Percentiles rank a stretch among this genome's conserved stretches.
phyloP scores from a whole-genome alignment of 2,113 vertebrate species.

The Brienomyrus longianalis region DNA sequence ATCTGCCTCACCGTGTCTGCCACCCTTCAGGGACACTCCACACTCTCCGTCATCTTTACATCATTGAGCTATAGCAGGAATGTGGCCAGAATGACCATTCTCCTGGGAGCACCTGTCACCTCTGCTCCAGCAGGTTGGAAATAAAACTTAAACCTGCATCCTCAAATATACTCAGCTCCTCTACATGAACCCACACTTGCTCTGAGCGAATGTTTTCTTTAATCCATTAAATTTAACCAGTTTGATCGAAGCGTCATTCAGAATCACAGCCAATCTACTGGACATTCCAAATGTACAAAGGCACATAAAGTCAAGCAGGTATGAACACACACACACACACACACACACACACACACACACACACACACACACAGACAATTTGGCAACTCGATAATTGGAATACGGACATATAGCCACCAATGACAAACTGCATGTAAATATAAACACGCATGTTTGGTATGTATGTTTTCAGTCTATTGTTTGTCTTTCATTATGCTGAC shows the following conservation, averaged over 20 bases:
- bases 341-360: not conserved
- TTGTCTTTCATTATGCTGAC: not conserved
- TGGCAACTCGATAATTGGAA: not conserved
- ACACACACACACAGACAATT: not conserved
- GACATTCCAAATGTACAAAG: not conserved
- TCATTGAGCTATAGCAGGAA: not conserved
- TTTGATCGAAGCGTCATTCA: not conserved
- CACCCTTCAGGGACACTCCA: slow-evolving; percentile 15
- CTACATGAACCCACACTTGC: not conserved
- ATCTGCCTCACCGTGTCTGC: slow-evolving; percentile 5
- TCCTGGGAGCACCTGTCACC: slow-evolving; percentile 8
- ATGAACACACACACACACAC: too few relatives aligned
- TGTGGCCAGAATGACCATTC: slow-evolving; percentile 16
- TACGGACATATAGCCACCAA: not conserved
- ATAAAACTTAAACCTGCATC: not conserved
- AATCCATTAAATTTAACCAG: not conserved
- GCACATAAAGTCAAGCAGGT: not conserved
- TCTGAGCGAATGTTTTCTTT: not conserved
- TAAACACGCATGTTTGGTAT: not conserved
- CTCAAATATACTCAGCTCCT: not conserved
- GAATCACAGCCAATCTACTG: not conserved
- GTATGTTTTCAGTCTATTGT: not conserved
- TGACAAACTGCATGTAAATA: not conserved
- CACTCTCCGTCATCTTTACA: not conserved
- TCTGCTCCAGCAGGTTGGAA: slow-evolving; percentile 10